A percentile compares a stretch with the other conserved stretches of the same genome.
Conservation (phyloP, 2,113 vertebrate genomes). For the Rutilus rutilus region DNA sequence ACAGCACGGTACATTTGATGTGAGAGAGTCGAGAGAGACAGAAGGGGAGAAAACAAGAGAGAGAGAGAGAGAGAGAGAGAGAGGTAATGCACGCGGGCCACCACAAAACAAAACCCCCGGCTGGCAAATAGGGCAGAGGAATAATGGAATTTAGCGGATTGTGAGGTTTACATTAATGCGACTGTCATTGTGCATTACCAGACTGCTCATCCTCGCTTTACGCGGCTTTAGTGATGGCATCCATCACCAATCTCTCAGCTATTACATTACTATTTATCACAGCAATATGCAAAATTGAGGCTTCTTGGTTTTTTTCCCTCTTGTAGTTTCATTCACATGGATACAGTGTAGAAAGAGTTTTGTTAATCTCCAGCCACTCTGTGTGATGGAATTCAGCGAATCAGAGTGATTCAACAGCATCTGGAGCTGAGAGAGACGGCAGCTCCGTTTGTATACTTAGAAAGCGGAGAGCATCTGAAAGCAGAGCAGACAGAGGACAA, state of each 20-base stretch:
- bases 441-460: background rate
- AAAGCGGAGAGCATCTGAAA: background rate
- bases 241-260: constrained; percentile 66
- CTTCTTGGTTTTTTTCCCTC: constrained; percentile 52
- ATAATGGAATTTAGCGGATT: constrained; percentile 78
- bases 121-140: constrained; percentile 68
- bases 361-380: constrained; percentile 16
- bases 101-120: constrained; percentile 58
- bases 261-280: constrained; percentile 69
- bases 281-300: constrained; percentile 75
- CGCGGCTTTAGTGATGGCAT: constrained; percentile 66
- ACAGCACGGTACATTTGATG: constrained; percentile 63
- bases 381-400: constrained; percentile 30
- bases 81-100: background rate
- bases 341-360: constrained; percentile 7
- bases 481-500: background rate
- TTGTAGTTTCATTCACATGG: constrained; percentile 11
- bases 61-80: background rate
- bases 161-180: constrained; percentile 73
- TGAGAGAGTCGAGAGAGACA: constrained; percentile 49
- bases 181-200: constrained; percentile 73
- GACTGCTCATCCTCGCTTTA: constrained; percentile 69
- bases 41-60: constrained; percentile 3
- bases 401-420: background rate
- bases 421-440: constrained; percentile 3